Conservation (phyloP, 2,888 invertebrate species). For the Patella caerulea region DNA sequence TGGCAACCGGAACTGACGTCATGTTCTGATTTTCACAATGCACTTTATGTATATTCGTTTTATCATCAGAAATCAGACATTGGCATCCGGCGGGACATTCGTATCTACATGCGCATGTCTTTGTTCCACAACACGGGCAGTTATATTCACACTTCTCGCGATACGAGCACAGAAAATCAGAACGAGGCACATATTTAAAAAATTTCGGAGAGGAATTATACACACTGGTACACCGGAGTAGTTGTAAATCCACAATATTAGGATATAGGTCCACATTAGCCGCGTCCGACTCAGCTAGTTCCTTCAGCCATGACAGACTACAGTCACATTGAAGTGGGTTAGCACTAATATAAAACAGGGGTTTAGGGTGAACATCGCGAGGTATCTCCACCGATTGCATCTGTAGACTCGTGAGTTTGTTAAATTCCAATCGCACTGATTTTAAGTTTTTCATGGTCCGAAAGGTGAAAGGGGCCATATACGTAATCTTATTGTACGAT, state of each 20-base stretch:
- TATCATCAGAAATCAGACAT: slow-evolving; percentile 39
- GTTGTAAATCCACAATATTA: slow-evolving; percentile 34
- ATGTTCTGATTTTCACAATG: slow-evolving; percentile 41
- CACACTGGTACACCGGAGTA: slow-evolving; percentile 41
- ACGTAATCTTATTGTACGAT: slow-evolving; percentile 43
- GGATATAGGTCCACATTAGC: slow-evolving; percentile 26
- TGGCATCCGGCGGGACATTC: slow-evolving; percentile 48
- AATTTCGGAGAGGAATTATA: slow-evolving; percentile 30
- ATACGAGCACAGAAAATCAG: slow-evolving; percentile 52
- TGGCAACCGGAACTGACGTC: slow-evolving; percentile 34
- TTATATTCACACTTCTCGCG: slow-evolving; percentile 41
- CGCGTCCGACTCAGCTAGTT: slow-evolving; percentile 26
- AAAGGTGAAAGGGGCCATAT: slow-evolving; percentile 50
- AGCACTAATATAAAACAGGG: slow-evolving; percentile 44
- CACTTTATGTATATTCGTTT: slow-evolving; percentile 31
- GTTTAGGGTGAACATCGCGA: slow-evolving; percentile 17
- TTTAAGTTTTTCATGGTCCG: slow-evolving; percentile 42
- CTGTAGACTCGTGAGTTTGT: slow-evolving; percentile 40
- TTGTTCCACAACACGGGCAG: slow-evolving; percentile 54
- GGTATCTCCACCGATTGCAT: slow-evolving; percentile 34
- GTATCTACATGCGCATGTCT: slow-evolving; percentile 52
- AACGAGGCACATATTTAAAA: slow-evolving; percentile 28
- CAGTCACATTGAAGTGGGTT: slow-evolving; percentile 58
- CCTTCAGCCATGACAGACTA: slow-evolving; percentile 51
- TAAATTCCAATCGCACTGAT: slow-evolving; percentile 47